Conservation (phyloP, 2,113 vertebrate genomes). For the Myiozetetes cayanensis region DNA sequence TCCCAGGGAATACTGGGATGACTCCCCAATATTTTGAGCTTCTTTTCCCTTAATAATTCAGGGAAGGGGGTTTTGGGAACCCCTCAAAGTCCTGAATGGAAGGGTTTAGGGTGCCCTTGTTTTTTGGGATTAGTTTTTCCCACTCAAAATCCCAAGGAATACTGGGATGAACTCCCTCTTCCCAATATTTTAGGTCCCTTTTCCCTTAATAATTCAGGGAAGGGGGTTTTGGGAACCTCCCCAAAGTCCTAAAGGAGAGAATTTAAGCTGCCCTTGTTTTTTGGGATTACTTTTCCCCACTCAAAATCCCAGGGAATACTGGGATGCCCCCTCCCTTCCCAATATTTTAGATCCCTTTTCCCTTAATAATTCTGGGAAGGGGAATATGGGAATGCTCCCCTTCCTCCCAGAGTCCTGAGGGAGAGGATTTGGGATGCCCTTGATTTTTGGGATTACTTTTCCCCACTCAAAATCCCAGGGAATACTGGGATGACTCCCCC, state of each 20-base stretch:
- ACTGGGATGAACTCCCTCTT: too few relatives aligned
- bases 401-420: neutral
- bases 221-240: too few relatives aligned
- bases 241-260: too few relatives aligned
- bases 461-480: neutral
- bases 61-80: too few relatives aligned
- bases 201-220: too few relatives aligned
- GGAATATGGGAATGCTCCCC: neutral
- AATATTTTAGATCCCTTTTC: rapidly evolving
- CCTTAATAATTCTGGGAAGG: neutral
- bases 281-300: neutral
- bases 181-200: too few relatives aligned
- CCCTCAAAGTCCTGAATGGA: too few relatives aligned
- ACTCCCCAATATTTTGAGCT: too few relatives aligned
- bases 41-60: too few relatives aligned
- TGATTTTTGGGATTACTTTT: neutral
- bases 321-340: rapidly evolving
- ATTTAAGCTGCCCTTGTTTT: neutral
- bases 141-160: too few relatives aligned
- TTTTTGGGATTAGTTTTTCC: too few relatives aligned
- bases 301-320: neutral
- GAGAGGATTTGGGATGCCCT: neutral
- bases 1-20: neutral
- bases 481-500: neutral
- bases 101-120: too few relatives aligned